Conservation (phyloP, 1,140 invertebrate genomes). For the Drosophila sturtevanti region DNA sequence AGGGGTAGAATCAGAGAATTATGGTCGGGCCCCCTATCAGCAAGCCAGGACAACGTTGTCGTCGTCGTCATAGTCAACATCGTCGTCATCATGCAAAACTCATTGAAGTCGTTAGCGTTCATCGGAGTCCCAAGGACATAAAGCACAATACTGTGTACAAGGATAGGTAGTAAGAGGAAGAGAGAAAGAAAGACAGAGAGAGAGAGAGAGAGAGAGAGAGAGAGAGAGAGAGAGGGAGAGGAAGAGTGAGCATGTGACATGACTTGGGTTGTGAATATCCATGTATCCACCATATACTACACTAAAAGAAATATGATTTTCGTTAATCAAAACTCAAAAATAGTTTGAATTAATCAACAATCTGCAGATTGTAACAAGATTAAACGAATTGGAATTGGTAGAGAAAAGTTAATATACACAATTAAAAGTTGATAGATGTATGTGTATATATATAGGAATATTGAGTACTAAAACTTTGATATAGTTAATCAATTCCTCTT, state of each 20-base stretch:
- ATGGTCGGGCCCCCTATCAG: conserved; percentile 33
- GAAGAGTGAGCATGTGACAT: conserved; percentile 26
- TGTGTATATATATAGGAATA: too few species aligned
- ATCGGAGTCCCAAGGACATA: conserved; percentile 60
- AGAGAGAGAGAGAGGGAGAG: neutral
- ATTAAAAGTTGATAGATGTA: too few species aligned
- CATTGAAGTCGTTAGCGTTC: conserved; percentile 76
- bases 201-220: conserved; percentile 5
- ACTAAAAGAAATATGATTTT: conserved; percentile 23
- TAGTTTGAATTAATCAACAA: too few species aligned
- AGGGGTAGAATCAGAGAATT: conserved; percentile 23
- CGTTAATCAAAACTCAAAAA: too few species aligned
- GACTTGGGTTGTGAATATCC: conserved; percentile 17
- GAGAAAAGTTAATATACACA: too few species aligned
- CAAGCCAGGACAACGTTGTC: conserved; percentile 42
- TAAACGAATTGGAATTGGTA: too few species aligned
- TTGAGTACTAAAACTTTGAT: too few species aligned
- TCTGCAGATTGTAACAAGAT: too few species aligned
- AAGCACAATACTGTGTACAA: conserved; percentile 52
- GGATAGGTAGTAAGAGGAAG: neutral
- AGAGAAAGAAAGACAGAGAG: conserved; percentile 3
- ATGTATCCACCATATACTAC: conserved; percentile 10
- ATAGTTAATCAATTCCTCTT: too few species aligned
- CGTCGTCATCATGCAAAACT: conserved; percentile 73
- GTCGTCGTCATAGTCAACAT: conserved; percentile 38